Conservation (phyloP, 1,140 invertebrate species). For the Neodiprion fabricii region DNA sequence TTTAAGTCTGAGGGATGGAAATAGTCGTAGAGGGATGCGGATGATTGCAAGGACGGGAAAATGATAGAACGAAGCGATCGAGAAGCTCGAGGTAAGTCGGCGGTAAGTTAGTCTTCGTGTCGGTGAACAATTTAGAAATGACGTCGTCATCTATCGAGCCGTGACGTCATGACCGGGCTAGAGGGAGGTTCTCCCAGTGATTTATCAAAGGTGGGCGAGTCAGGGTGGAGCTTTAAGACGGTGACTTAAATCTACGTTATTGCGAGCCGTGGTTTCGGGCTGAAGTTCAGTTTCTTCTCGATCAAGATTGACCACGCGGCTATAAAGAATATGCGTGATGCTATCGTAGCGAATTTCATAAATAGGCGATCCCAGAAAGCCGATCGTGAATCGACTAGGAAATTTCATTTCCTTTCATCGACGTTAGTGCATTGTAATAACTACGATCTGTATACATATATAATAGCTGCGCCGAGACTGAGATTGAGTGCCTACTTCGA, state of each 20-base stretch:
- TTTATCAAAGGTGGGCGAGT: constrained; percentile 25
- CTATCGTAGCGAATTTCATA: background rate
- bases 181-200: constrained; percentile 15
- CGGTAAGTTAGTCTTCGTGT: background rate
- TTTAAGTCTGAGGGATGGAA: too few relatives aligned
- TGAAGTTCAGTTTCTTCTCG: constrained; percentile 15
- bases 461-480: too few relatives aligned
- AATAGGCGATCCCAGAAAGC: too few relatives aligned
- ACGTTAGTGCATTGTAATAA: too few relatives aligned
- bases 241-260: constrained; percentile 7
- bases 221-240: background rate
- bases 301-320: constrained; percentile 17
- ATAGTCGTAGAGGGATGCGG: too few relatives aligned
- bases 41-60: background rate
- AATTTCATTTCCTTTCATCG: too few relatives aligned
- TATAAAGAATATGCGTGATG: constrained; percentile 25
- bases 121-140: background rate
- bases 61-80: constrained; percentile 17
- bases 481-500: too few relatives aligned
- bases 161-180: constrained; percentile 18
- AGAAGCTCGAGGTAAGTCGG: constrained; percentile 15
- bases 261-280: background rate
- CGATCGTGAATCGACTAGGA: too few relatives aligned
- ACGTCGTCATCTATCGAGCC: constrained; percentile 23
- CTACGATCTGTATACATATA: too few relatives aligned